phyloP scores from a whole-genome alignment of 2,797 vertebrate genomes.

The Enteromius treurensis region DNA sequence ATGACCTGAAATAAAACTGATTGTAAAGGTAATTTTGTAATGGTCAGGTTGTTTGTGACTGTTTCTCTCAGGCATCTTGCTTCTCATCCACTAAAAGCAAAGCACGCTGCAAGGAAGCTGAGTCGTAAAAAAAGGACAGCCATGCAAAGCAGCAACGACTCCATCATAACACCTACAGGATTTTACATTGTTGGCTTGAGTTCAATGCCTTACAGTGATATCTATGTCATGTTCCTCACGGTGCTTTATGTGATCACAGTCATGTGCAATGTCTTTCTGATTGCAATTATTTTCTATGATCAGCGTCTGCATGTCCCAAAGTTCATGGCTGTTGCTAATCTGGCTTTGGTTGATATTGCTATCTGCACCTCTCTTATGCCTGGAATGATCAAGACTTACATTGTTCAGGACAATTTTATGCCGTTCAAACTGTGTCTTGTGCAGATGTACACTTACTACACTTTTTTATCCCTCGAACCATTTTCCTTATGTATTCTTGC shows the following conservation, averaged over 20 bases:
- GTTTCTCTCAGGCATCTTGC: conserved; percentile 22
- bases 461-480: conserved; percentile 60
- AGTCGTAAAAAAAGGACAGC: neutral
- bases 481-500: conserved; percentile 69
- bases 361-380: conserved; percentile 69
- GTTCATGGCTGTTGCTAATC: conserved; percentile 71
- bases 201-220: conserved; percentile 55
- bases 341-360: conserved; percentile 68
- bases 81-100: neutral
- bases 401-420: conserved; percentile 68
- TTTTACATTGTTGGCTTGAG: conserved; percentile 71
- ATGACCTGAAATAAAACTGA: neutral
- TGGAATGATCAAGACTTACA: conserved; percentile 70
- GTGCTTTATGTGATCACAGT: conserved; percentile 67
- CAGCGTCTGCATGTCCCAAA: conserved; percentile 69
- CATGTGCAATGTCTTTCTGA: conserved; percentile 68
- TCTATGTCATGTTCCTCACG: conserved; percentile 70
- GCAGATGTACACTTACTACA: conserved; percentile 71
- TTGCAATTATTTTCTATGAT: conserved; percentile 64
- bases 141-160: conserved; percentile 63
- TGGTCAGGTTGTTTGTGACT: neutral
- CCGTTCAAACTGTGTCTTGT: conserved; percentile 69
- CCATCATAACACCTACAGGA: conserved; percentile 70
- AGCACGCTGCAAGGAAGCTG: neutral
- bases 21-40: neutral